Evolutionary conservation across 2,113 vertebrate genomes (phyloP).

Genomic region (Petromus typicus): DNA sequence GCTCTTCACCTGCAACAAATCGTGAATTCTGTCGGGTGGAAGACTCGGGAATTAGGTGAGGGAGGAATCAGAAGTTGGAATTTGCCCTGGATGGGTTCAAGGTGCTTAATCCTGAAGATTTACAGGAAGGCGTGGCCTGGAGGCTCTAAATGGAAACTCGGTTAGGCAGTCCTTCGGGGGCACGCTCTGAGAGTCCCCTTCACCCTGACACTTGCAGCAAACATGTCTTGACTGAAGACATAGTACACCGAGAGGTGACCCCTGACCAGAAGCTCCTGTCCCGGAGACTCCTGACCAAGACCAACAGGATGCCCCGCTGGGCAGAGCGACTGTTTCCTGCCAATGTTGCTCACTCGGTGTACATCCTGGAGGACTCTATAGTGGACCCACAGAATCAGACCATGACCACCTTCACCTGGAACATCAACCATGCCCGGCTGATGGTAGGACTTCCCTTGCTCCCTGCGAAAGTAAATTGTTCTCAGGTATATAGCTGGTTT

Average conservation of each 20-base stretch:
- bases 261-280: constrained; percentile 96
- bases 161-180: neutral
- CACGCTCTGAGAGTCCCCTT: neutral
- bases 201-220: constrained; percentile 87
- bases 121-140: neutral
- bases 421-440: constrained; percentile 95
- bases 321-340: constrained; percentile 95
- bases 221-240: constrained; percentile 98
- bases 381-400: constrained; percentile 96
- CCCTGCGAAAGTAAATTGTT: neutral
- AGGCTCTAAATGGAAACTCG: neutral
- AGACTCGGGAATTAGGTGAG: constrained; percentile 50
- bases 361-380: constrained; percentile 97
- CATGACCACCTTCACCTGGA: constrained; percentile 98
- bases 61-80: constrained; percentile 40
- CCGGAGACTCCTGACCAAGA: constrained; percentile 98
- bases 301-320: constrained; percentile 95
- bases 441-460: constrained; percentile 88
- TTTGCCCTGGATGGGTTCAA: constrained; percentile 59
- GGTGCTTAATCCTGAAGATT: neutral
- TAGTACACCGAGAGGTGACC: constrained; percentile 96
- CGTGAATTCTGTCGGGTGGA: neutral
- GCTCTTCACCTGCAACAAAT: neutral
- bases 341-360: constrained; percentile 95
- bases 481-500: neutral